Evolutionary conservation across 2,113 vertebrate genomes (phyloP).

Genomic region (Chaetura pelagica): DNA sequence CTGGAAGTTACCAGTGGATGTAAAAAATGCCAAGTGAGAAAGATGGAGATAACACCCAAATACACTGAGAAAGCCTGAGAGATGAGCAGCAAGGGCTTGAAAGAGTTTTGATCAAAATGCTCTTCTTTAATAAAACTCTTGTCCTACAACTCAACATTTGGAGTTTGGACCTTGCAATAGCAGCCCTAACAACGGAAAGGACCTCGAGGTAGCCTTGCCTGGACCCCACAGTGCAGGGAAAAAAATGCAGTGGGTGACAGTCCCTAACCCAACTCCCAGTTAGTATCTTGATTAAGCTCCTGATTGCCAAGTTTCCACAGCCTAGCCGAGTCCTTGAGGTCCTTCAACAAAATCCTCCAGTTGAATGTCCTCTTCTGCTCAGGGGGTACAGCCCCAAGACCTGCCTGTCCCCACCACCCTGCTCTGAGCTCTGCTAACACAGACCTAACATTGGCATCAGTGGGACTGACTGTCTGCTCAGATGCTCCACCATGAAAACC

Average conservation of each 20-base stretch:
- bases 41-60: too few species aligned
- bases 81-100: too few species aligned
- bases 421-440: neutral
- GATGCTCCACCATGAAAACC: neutral
- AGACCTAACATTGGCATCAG: rapidly evolving
- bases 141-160: too few species aligned
- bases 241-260: neutral
- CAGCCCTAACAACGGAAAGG: too few species aligned
- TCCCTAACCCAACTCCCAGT: neutral
- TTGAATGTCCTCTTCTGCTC: neutral
- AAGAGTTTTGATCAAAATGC: too few species aligned
- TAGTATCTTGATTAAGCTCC: neutral
- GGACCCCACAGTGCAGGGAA: neutral
- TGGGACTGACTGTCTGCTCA: neutral
- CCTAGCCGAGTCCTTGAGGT: neutral
- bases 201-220: too few species aligned
- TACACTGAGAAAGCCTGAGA: too few species aligned
- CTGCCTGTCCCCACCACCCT: neutral
- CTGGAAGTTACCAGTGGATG: too few species aligned
- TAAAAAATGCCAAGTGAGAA: too few species aligned
- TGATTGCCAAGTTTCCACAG: neutral
- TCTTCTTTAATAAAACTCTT: too few species aligned
- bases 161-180: too few species aligned
- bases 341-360: neutral
- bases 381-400: neutral